Conservation (phyloP, 2,888 invertebrate genomes). For the Agelastica alni region DNA sequence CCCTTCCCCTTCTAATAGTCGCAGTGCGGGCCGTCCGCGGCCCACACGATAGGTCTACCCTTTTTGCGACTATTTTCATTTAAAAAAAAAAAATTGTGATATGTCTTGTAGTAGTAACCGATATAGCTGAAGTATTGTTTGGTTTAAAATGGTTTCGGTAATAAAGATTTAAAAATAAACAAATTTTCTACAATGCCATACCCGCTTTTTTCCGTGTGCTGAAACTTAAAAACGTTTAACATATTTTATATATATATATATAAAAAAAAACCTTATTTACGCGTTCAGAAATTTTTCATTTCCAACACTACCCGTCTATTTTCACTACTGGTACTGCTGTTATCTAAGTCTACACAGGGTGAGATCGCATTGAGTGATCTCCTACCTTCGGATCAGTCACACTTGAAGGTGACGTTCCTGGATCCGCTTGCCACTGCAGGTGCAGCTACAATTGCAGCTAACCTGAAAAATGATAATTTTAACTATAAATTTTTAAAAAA, state of each 20-base stretch:
- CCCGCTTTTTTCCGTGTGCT: conserved; percentile 9
- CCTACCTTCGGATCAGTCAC: conserved; percentile 56
- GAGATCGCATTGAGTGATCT: conserved; percentile 49
- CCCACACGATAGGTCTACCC: too few species aligned
- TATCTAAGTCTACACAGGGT: conserved; percentile 39
- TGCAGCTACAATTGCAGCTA: conserved; percentile 50
- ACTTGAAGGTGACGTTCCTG: conserved; percentile 55
- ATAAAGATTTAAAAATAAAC: too few species aligned
- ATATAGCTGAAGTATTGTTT: too few species aligned
- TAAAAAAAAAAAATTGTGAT: too few species aligned
- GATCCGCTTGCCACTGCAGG: conserved; percentile 52
- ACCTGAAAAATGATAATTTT: too few species aligned
- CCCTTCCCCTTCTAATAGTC: too few species aligned
- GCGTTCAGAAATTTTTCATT: conserved; percentile 33
- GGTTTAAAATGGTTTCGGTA: too few species aligned
- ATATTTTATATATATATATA: not conserved
- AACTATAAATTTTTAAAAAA: too few species aligned
- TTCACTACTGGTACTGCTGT: conserved; percentile 38
- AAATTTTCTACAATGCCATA: not conserved
- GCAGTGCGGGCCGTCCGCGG: too few species aligned
- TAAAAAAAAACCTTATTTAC: not conserved
- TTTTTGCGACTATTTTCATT: too few species aligned
- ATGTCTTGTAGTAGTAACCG: too few species aligned
- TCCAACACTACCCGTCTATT: conserved; percentile 40
- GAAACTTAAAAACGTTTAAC: not conserved